A percentile compares a stretch with the other conserved stretches of the same genome.
Evolutionary conservation across 2,797 vertebrate genomes (phyloP).

Genomic region (Rhabdophis nuchalis): DNA sequence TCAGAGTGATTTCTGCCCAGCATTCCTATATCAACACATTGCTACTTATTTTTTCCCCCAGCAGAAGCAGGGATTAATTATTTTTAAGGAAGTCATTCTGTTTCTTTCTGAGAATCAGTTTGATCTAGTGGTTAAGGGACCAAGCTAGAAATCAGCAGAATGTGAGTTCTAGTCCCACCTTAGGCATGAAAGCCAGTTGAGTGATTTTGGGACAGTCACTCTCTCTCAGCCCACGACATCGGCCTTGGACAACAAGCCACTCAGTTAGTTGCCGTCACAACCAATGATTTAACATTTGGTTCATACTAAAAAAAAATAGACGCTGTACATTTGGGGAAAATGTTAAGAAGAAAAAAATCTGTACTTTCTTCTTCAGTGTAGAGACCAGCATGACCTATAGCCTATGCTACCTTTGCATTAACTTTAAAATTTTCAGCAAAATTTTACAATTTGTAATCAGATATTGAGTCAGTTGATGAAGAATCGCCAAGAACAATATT

Average conservation of each 20-base stretch:
- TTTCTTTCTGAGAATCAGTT: background rate
- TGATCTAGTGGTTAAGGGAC: background rate
- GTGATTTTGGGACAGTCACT: background rate
- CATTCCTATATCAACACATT: background rate
- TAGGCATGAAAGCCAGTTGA: background rate
- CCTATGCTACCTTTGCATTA: background rate
- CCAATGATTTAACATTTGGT: background rate
- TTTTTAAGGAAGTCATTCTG: conserved; percentile 19
- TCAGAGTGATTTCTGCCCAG: conserved; percentile 30
- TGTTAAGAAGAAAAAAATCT: background rate
- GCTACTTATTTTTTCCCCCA: background rate
- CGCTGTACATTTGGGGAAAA: background rate
- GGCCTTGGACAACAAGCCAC: background rate
- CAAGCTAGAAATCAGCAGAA: background rate
- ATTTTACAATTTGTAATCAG: background rate
- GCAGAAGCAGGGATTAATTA: conserved; percentile 24
- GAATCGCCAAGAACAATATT: background rate
- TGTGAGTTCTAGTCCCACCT: background rate
- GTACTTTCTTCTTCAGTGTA: background rate
- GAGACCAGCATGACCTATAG: background rate
- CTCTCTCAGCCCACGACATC: background rate
- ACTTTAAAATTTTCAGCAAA: background rate
- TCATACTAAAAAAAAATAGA: background rate
- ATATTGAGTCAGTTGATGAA: background rate
- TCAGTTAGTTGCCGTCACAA: background rate